phyloP scores from a whole-genome alignment of 2,888 invertebrate genomes.

The Drosophila lutescens region DNA sequence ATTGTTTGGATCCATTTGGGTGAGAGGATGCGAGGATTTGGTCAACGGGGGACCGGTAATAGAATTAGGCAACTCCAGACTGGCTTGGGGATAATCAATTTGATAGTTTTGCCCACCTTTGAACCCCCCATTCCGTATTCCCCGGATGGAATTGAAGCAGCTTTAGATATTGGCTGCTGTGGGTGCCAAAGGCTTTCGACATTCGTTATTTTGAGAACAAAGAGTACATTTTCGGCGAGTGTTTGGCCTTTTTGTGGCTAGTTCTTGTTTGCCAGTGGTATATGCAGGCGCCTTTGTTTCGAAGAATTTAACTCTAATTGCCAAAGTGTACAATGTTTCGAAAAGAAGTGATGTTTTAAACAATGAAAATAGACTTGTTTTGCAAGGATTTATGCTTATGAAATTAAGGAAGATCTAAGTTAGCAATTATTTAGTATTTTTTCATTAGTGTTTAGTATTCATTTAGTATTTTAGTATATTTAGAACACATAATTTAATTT shows the following conservation, averaged over 20 bases:
- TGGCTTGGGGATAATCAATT: constrained; percentile 37
- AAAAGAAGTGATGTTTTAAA: no score
- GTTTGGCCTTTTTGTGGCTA: neutral
- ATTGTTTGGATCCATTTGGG: constrained; percentile 71
- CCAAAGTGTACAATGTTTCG: neutral
- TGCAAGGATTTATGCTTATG: no score
- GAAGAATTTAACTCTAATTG: neutral
- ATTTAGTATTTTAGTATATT: no score
- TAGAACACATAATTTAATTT: no score
- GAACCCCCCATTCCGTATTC: constrained; percentile 8
- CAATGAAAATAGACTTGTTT: neutral
- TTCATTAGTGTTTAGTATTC: no score
- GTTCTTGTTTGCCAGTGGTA: neutral
- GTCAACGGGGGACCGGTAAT: constrained; percentile 20
- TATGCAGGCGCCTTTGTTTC: neutral
- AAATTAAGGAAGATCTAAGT: no score
- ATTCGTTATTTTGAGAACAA: neutral
- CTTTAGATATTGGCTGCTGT: neutral
- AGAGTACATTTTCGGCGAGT: neutral
- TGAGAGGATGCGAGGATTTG: neutral
- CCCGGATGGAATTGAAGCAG: constrained; percentile 1
- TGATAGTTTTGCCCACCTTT: constrained; percentile 42
- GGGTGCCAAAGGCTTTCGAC: neutral
- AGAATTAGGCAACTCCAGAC: constrained; percentile 36
- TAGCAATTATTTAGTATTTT: no score